A percentile compares a stretch with the other conserved stretches of the same genome.
These are phyloP conservation scores for Plecotus auritus DNA, from an alignment of 2,113 vertebrate genomes.

Conservation along the genomic window DNA sequence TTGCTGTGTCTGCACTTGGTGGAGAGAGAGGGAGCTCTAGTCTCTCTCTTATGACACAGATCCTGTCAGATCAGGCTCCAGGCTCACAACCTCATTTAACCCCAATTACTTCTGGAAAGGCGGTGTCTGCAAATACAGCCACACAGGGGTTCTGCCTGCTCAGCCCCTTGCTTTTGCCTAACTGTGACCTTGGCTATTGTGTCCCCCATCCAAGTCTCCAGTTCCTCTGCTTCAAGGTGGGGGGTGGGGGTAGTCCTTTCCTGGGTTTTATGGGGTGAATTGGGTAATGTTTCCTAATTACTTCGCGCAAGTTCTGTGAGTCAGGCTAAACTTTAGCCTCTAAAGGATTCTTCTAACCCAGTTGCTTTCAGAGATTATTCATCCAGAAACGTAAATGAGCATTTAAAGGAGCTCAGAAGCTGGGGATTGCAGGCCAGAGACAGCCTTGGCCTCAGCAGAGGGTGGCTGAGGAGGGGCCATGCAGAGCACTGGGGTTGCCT, in stretches of 20 bases:
- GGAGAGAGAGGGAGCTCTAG: background rate
- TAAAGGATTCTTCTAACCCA: conserved; percentile 36
- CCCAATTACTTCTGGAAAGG: background rate
- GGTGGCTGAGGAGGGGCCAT: too few species aligned
- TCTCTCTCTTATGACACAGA: background rate
- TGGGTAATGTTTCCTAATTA: conserved; percentile 38
- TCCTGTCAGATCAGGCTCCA: background rate
- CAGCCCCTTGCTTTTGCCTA: background rate
- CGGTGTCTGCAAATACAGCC: background rate
- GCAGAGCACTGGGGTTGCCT: background rate
- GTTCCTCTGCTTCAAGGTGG: background rate
- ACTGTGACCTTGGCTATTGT: background rate
- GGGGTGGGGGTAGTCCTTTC: background rate
- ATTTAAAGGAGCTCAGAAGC: conserved; percentile 1
- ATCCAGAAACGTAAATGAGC: conserved; percentile 54
- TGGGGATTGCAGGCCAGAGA: background rate
- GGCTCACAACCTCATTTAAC: background rate
- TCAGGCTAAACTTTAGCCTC: background rate
- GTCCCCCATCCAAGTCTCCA: background rate
- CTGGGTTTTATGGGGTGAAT: background rate
- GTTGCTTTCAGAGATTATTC: conserved; percentile 51
- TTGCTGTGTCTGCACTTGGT: too few species aligned
- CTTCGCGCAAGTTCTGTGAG: background rate
- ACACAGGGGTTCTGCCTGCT: too few species aligned
- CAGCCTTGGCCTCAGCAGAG: background rate